Evolutionary conservation across 2,888 invertebrate genomes (phyloP).

Genomic region (Thumatha senex): DNA sequence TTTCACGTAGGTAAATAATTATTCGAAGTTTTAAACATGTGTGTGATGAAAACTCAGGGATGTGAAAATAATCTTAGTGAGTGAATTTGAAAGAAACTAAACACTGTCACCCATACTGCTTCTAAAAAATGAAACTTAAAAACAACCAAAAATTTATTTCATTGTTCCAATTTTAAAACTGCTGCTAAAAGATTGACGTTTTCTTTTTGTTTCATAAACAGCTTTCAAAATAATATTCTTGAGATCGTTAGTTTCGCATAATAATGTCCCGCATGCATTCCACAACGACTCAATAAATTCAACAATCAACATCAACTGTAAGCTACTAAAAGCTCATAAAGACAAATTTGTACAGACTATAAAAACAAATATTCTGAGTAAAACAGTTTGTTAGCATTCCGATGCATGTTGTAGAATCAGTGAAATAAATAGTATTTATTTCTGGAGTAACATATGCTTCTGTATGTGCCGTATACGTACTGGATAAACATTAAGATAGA

Average conservation of each 20-base stretch:
- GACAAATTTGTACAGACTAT: slow-evolving; percentile 15
- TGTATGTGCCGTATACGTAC: slow-evolving; percentile 32
- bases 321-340: slow-evolving; percentile 18
- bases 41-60: background rate
- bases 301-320: slow-evolving; percentile 10
- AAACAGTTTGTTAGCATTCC: slow-evolving; percentile 16
- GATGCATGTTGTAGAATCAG: slow-evolving; percentile 25
- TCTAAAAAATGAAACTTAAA: slow-evolving; percentile 6
- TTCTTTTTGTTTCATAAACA: slow-evolving; percentile 5
- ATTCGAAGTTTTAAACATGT: too few species aligned
- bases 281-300: slow-evolving; percentile 14
- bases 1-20: background rate
- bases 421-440: slow-evolving; percentile 41
- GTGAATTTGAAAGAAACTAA: slow-evolving; percentile 12
- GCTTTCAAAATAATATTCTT: slow-evolving; percentile 3
- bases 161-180: slow-evolving; percentile 11
- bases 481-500: slow-evolving; percentile 3
- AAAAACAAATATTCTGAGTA: slow-evolving; percentile 12
- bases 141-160: slow-evolving; percentile 6
- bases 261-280: slow-evolving; percentile 2
- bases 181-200: slow-evolving; percentile 4
- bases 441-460: slow-evolving; percentile 47
- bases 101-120: slow-evolving; percentile 16
- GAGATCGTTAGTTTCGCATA: slow-evolving; percentile 13
- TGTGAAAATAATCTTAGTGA: slow-evolving; percentile 3